phyloP scores from a whole-genome alignment of 2,113 vertebrate genomes.

The Ceyx margarethae region DNA sequence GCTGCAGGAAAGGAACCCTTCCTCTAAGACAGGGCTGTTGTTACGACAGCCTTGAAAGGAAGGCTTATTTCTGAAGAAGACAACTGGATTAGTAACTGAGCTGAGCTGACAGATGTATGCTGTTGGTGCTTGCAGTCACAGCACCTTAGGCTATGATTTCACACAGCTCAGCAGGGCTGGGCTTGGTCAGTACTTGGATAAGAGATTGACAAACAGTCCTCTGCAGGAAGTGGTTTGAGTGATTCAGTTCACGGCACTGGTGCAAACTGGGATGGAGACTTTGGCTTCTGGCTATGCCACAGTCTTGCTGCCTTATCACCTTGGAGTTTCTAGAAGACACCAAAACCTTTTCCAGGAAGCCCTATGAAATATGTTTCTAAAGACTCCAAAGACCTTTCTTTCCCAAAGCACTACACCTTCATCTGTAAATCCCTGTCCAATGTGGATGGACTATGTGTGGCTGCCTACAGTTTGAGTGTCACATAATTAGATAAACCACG shows the following conservation, averaged over 20 bases:
- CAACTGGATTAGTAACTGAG: neutral
- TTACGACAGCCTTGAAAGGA: neutral
- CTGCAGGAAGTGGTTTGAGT: conserved; percentile 66
- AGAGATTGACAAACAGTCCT: conserved; percentile 1
- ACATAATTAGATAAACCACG: neutral
- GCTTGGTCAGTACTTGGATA: conserved; percentile 57
- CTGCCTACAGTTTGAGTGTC: neutral
- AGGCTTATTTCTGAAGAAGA: neutral
- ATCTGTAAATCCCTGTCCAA: neutral
- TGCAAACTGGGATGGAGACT: neutral
- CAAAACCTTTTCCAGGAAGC: neutral
- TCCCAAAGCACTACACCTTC: neutral
- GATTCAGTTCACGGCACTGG: conserved; percentile 40
- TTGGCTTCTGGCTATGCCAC: neutral
- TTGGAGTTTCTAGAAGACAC: neutral
- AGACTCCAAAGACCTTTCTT: neutral
- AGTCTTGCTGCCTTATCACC: neutral
- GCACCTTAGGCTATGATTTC: conserved; percentile 53
- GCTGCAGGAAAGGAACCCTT: neutral
- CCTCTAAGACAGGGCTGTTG: neutral
- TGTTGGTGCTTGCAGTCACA: conserved; percentile 54
- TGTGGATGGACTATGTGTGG: neutral
- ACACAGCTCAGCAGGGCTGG: conserved; percentile 34
- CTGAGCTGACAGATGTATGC: conserved; percentile 1
- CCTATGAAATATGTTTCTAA: neutral